phyloP scores from a whole-genome alignment of 2,113 vertebrate species.

The Budorcas taxicolor region DNA sequence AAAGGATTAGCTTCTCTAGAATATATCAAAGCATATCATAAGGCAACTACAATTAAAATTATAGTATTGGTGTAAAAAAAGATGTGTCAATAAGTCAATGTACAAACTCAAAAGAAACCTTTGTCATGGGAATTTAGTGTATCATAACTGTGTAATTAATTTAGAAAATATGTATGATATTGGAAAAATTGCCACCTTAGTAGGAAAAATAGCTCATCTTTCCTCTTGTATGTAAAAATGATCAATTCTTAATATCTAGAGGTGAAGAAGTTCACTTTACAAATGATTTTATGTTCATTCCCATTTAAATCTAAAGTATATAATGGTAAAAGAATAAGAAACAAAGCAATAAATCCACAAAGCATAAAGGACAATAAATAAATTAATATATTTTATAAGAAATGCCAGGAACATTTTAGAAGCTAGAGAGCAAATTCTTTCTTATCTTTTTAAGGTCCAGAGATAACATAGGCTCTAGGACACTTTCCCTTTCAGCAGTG shows the following conservation, averaged over 20 bases:
- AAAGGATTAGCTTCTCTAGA: not conserved
- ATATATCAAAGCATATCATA: not conserved
- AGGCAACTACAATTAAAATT: not conserved
- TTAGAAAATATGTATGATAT: not conserved
- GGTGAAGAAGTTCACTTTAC: not conserved
- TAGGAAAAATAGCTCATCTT: not conserved
- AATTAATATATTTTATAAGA: not conserved
- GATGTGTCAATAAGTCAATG: not conserved
- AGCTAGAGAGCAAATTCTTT: not conserved
- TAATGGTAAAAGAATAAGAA: not conserved
- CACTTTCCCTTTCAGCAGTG: not conserved
- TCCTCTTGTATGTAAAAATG: not conserved
- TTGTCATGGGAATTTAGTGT: not conserved
- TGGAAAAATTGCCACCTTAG: not conserved
- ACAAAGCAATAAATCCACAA: not conserved
- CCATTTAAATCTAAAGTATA: not conserved
- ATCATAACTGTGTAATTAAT: not conserved
- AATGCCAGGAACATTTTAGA: not conserved
- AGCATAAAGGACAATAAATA: not conserved
- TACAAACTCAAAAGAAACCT: not conserved
- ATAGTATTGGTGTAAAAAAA: not conserved
- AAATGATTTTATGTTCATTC: not conserved
- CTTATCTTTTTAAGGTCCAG: not conserved
- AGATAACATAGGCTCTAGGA: not conserved
- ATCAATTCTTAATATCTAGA: not conserved